A percentile compares a stretch with the other conserved stretches of the same genome.
These are phyloP conservation scores for Babyrousa celebensis DNA, from an alignment of 2,797 vertebrate genomes.

Conservation along the genomic window DNA sequence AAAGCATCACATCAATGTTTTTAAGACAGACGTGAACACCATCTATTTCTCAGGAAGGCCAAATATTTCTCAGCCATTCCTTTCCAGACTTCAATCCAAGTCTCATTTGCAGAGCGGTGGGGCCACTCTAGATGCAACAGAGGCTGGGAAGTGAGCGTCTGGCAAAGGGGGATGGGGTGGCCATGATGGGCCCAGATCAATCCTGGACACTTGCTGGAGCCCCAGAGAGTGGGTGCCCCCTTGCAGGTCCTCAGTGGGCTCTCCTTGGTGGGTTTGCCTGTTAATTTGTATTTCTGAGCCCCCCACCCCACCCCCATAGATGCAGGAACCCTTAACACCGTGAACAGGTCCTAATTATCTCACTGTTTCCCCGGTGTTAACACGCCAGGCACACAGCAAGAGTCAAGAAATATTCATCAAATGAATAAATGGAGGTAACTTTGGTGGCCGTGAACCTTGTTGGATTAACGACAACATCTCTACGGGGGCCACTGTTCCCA, in stretches of 20 bases:
- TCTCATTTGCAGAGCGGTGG: not conserved
- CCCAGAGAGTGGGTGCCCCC: accelerated
- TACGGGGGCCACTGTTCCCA: not conserved
- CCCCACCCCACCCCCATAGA: too few species aligned
- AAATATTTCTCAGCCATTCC: not conserved
- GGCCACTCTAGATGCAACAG: accelerated
- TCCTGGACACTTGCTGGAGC: not conserved
- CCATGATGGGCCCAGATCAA: not conserved
- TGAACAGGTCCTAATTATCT: accelerated
- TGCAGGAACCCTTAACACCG: not conserved
- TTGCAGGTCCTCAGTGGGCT: not conserved
- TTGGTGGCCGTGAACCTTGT: not conserved
- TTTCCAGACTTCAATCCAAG: not conserved
- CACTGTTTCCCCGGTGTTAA: too few species aligned
- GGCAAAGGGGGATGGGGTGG: not conserved
- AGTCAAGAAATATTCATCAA: not conserved
- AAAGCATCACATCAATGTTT: not conserved
- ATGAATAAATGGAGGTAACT: accelerated
- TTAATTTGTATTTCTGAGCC: not conserved
- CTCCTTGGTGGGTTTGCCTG: not conserved
- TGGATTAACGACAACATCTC: not conserved
- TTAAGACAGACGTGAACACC: not conserved
- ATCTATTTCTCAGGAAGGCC: not conserved
- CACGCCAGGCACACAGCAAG: accelerated
- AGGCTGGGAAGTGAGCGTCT: too few species aligned